Percentiles rank a stretch among this genome's conserved stretches.
phyloP scores from a whole-genome alignment of 37 sponge, comb jelly and placozoan genomes.

The Crambe crambe region DNA sequence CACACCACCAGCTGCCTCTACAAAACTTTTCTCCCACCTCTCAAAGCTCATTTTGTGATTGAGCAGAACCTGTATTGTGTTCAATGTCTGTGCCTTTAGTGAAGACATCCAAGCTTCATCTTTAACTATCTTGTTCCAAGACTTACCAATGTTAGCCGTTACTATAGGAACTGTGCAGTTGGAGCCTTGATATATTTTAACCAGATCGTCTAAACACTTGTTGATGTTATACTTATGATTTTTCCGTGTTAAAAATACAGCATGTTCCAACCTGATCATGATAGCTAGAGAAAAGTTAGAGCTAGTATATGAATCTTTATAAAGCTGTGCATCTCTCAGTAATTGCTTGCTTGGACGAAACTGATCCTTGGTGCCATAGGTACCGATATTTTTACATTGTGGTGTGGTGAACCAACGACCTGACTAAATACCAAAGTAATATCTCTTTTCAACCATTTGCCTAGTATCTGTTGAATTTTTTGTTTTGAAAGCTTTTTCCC shows the following conservation, averaged over 20 bases:
- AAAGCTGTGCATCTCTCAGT: not conserved
- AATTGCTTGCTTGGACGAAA: not conserved
- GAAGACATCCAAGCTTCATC: too few relatives aligned
- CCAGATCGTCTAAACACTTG: not conserved
- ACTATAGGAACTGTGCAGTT: not conserved
- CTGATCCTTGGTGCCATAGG: not conserved
- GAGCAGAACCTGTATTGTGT: not conserved
- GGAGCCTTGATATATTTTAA: too few relatives aligned
- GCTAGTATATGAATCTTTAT: not conserved
- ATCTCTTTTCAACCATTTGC: not conserved
- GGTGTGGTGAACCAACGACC: not conserved
- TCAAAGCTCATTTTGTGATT: not conserved
- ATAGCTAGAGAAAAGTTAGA: not conserved
- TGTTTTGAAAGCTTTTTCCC: not conserved
- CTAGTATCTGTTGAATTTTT: not conserved
- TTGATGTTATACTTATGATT: not conserved
- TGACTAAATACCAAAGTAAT: not conserved
- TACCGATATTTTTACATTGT: not conserved
- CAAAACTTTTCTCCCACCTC: constrained; percentile 27
- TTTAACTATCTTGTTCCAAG: constrained; percentile 1
- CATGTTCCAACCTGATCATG: constrained; percentile 23
- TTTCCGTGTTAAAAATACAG: not conserved
- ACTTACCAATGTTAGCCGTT: constrained; percentile 13
- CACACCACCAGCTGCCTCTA: constrained; percentile 13
- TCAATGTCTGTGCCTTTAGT: not conserved